Evolutionary conservation across 2,797 vertebrate species (phyloP), one percentile per base, ranked within the genome.

Genomic region (Crypturellus tataupa): DNA sequence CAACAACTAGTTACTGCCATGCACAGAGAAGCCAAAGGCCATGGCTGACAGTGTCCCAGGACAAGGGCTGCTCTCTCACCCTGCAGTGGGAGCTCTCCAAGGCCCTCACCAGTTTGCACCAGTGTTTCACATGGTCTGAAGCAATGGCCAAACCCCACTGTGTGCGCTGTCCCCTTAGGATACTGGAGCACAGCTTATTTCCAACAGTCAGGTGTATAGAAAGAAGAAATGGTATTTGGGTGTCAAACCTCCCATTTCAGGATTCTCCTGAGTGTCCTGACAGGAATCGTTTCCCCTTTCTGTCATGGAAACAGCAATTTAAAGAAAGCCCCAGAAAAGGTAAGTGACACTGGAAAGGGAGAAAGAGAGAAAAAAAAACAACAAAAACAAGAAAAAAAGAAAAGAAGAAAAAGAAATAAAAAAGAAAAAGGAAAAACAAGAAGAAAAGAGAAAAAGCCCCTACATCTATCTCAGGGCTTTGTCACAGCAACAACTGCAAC

Each of bases 101-200:
- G 33, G 51, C 46, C 59, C 35, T 90, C 68, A 55, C n/a, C 15
- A 12, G 62, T 42, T 40, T 46, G 33, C 40, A 31, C 14, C 5
- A 72, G 14, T 39, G 13, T 56, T 73, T 84, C 44, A 42, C 56
- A 37, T 19, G 5, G 53, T 29, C 37, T 42, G 39, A 85, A 65
- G 0, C 0, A 33, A 6, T 8, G 63, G 49, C 2, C 2, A 78
- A 80, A 1, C 9, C 58, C 19, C n/a, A 15, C 3, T 1, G 0
- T 12, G n/a, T 25, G 20, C 33, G 31, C 31, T 46, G 6, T 37
- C 87, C 47, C 33, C 21, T 15, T 5, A 13, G 67, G 69, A 23
- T 33, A 90, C 24, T 3, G 6, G 19, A 42, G 78, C 21, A 24
- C 7, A 42, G 17, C 12, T 80, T 46, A 35, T 9, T 47, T 76